A percentile compares a stretch with the other conserved stretches of the same genome.
Evolutionary conservation across 1,140 invertebrate genomes (phyloP).

Genomic region (Drosophila pruinosa): DNA sequence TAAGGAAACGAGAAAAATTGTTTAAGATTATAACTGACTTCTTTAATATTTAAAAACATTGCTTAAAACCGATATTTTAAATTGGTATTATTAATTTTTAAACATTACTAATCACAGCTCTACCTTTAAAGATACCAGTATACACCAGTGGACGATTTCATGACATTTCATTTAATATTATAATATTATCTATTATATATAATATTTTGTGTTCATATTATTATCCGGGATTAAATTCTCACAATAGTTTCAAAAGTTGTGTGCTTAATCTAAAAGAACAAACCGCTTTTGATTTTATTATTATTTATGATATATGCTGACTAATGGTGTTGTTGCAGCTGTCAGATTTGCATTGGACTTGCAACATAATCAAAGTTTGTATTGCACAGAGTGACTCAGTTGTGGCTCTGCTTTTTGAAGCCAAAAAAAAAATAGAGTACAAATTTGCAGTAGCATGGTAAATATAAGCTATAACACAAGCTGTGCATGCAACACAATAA

Average conservation of each 20-base stretch:
- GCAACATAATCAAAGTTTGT: slow-evolving; percentile 15
- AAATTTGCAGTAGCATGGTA: slow-evolving; percentile 16
- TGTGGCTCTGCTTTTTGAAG: not conserved
- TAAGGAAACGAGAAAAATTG: no score
- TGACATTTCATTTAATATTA: no score
- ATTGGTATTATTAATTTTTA: no score
- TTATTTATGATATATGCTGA: not conserved
- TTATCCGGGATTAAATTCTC: no score
- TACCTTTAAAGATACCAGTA: no score
- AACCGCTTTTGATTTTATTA: not conserved
- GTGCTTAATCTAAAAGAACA: not conserved
- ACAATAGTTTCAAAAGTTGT: not conserved
- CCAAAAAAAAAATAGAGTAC: not conserved
- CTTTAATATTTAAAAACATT: no score
- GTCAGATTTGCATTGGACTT: not conserved
- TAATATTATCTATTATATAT: no score
- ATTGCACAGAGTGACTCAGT: not conserved
- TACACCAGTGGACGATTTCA: no score
- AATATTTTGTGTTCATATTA: no score
- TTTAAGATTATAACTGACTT: no score
- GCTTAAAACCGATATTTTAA: no score
- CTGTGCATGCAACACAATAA: slow-evolving; percentile 30
- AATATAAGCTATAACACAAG: slow-evolving; percentile 11
- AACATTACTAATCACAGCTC: no score
- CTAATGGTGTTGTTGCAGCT: not conserved